Evolutionary conservation across 2,113 vertebrate species (phyloP).

Genomic region (Cephalopholis sonnerati): DNA sequence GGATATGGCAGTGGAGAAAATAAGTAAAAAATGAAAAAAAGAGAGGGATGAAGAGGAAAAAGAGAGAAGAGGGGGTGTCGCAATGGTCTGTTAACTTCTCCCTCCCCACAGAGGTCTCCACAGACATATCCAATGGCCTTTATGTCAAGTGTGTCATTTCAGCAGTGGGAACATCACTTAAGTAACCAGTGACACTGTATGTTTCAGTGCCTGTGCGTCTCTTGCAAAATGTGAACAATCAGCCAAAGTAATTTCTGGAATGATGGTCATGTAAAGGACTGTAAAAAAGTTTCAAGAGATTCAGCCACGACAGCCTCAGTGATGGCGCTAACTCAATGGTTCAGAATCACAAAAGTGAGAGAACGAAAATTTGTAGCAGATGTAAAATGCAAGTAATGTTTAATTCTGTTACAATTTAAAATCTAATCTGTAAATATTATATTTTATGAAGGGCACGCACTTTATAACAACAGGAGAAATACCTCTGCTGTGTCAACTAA

Average conservation of each 20-base stretch:
- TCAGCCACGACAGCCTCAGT: background rate
- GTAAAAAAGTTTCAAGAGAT: slow-evolving; percentile 9
- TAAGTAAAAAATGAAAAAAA: slow-evolving; percentile 68
- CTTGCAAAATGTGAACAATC: slow-evolving; percentile 28
- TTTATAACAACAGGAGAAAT: too few relatives aligned
- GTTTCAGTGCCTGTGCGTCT: slow-evolving; percentile 9
- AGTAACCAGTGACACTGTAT: slow-evolving; percentile 19
- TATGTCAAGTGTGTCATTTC: slow-evolving; percentile 54
- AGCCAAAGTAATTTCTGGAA: slow-evolving; percentile 16
- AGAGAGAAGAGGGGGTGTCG: background rate
- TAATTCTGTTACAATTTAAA: background rate
- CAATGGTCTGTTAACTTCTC: slow-evolving; percentile 55
- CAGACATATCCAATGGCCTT: slow-evolving; percentile 31
- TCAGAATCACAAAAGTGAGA: background rate
- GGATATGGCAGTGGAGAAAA: slow-evolving; percentile 59
- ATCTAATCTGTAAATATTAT: too few relatives aligned
- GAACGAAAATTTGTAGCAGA: background rate
- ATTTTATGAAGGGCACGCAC: too few relatives aligned
- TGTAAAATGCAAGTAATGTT: background rate
- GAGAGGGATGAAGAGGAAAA: background rate
- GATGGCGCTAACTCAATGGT: background rate
- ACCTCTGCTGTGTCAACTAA: too few relatives aligned
- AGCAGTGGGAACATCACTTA: slow-evolving; percentile 42
- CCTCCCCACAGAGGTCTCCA: slow-evolving; percentile 28
- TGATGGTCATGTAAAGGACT: background rate